Conservation (phyloP, 2,113 vertebrate genomes). For the Pithys albifrons region DNA sequence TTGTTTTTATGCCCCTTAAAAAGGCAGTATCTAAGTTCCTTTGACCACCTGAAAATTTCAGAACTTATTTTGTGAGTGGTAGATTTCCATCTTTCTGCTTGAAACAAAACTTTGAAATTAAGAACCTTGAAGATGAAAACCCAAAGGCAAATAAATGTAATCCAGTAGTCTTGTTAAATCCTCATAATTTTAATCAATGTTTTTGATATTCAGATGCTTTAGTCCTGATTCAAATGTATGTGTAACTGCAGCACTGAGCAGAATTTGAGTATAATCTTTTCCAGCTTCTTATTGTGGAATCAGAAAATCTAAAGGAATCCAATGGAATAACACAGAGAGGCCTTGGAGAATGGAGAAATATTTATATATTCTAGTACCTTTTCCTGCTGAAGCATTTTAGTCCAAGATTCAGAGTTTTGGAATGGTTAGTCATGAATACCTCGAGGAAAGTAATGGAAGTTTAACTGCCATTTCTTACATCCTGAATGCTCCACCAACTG, state of each 20-base stretch:
- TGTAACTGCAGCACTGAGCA: not conserved
- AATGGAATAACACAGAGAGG: not conserved
- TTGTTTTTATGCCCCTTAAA: not conserved
- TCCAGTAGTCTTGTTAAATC: not conserved
- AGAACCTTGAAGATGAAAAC: not conserved
- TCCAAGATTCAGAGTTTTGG: not conserved
- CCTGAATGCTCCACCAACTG: not conserved
- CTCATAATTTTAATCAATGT: not conserved
- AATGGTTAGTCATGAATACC: not conserved
- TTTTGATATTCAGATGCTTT: not conserved
- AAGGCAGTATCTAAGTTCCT: not conserved
- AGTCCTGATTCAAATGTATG: not conserved
- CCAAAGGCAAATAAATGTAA: not conserved
- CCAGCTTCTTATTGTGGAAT: not conserved
- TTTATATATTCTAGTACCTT: not conserved
- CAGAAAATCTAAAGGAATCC: not conserved
- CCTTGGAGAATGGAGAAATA: not conserved
- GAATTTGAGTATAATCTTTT: not conserved
- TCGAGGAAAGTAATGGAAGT: not conserved
- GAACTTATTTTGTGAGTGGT: not conserved
- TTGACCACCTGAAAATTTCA: not conserved
- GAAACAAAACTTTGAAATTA: not conserved
- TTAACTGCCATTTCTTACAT: not conserved
- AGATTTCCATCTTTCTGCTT: not conserved
- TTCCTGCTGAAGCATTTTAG: not conserved